Evolutionary conservation across 2,888 invertebrate species (phyloP).

Genomic region (Drosophila subquinaria): DNA sequence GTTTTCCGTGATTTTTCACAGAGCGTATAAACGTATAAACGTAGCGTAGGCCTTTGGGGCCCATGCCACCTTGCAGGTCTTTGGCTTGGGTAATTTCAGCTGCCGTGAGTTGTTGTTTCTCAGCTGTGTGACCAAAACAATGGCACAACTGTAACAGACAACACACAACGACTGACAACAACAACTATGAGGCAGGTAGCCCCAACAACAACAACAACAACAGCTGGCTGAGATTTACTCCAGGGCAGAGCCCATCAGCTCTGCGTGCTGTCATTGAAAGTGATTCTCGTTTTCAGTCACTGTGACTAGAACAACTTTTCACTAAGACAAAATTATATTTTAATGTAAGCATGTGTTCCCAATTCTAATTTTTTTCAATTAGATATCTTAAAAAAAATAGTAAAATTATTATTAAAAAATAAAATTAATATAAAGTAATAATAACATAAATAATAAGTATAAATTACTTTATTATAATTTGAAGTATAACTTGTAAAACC

Average conservation of each 20-base stretch:
- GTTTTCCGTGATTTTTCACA: constrained; percentile 80
- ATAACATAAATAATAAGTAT: too few relatives aligned
- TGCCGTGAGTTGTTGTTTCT: constrained; percentile 71
- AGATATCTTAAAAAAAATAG: too few relatives aligned
- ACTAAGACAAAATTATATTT: too few relatives aligned
- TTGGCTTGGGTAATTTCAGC: constrained; percentile 79
- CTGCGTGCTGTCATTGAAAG: constrained; percentile 37
- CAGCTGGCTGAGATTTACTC: constrained; percentile 62
- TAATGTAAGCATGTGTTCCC: too few relatives aligned
- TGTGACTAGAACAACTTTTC: constrained; percentile 28
- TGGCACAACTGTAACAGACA: constrained; percentile 69
- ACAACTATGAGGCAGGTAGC: constrained; percentile 10
- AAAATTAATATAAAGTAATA: too few relatives aligned
- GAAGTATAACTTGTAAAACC: too few relatives aligned
- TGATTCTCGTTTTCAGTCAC: constrained; percentile 45
- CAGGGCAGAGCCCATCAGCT: constrained; percentile 47
- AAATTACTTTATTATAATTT: too few relatives aligned
- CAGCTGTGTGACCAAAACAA: constrained; percentile 80
- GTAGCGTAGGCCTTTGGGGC: constrained; percentile 58
- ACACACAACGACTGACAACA: constrained; percentile 26
- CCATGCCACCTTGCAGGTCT: constrained; percentile 80
- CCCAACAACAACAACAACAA: not conserved
- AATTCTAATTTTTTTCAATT: too few relatives aligned
- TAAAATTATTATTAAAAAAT: too few relatives aligned
- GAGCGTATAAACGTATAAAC: constrained; percentile 17